Base-by-base conservation (phyloP, 2,797 vertebrate genomes). In the Leuciscus waleckii region DNA sequence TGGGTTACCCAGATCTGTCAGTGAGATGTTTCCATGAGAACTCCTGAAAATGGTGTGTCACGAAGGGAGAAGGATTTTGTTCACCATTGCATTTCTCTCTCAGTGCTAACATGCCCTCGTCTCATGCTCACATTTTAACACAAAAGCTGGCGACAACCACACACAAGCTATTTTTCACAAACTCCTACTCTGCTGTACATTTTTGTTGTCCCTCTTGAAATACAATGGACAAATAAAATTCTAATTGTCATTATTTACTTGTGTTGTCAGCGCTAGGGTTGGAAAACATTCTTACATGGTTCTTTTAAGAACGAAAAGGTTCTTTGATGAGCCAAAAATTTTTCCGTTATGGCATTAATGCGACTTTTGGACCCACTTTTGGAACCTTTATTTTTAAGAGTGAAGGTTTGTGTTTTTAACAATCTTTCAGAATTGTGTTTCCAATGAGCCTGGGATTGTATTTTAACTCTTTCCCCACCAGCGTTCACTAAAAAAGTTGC, bases 1-100 rank as follows among this genome's bases (percentile, higher is more conserved):
- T 90, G 81, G 89, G 90, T 91, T 89, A 91, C 88, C 90, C 84
- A 89, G 89, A 87, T 90, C 73, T 89, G 83, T 81, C 82, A 82
- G 75, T 63, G 17, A 74, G 79, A 2, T 49, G 26, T n/a, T 46
- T 26, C 23, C 26, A 56, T 13, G 21, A 82, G 74, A 89, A 82
- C 74, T 86, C 82, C 58, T 79, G 37, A 86, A 86, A 87, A 75
- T 11, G 69, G 37, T 85, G 85, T 74, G 79, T 89, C 88, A 89
- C 61, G 67, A 32, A 39, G 16, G 4, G 61, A 56, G 32, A 37
- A 54, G 70, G 37, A 58, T n/a, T 67, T 68, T n/a, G 83, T 71
- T 69, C 79, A 43, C 37, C 21, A 2, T 39, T 81, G 37, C 32
- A 35, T 65, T 6, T 7, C 10, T 49, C 5, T 84, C 29, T 56